Evolutionary conservation across 2,113 vertebrate genomes (phyloP).

Genomic region (Sporophila hypoxantha): DNA sequence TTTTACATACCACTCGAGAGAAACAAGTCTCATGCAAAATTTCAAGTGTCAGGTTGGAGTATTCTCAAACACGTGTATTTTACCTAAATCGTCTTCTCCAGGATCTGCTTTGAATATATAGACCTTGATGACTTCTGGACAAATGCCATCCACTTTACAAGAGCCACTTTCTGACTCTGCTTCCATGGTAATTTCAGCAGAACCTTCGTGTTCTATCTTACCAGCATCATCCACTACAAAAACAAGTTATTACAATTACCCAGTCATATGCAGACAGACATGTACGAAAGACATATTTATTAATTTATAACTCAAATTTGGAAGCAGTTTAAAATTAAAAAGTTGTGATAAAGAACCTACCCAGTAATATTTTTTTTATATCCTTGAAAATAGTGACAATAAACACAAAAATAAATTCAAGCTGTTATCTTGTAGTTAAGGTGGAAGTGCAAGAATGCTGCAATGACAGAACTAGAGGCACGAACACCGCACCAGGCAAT

Average conservation of each 20-base stretch:
- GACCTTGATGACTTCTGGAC: constrained; percentile 96
- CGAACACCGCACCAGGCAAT: not conserved
- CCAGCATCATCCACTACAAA: constrained; percentile 91
- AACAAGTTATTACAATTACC: constrained; percentile 54
- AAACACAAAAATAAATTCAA: not conserved
- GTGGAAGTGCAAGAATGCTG: not conserved
- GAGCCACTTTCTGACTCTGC: constrained; percentile 84
- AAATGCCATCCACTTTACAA: constrained; percentile 90
- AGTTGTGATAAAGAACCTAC: not conserved
- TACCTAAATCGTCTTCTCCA: constrained; percentile 95
- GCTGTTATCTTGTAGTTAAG: not conserved
- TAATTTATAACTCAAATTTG: not conserved
- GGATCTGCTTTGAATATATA: constrained; percentile 99
- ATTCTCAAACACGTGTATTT: constrained; percentile 49
- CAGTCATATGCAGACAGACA: constrained; percentile 21
- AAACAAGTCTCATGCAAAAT: not conserved
- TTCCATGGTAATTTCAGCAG: constrained; percentile 87
- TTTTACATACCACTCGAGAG: not conserved
- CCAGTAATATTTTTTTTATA: not conserved
- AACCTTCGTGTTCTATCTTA: constrained; percentile 92
- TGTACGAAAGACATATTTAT: not conserved
- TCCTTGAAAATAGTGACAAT: not conserved
- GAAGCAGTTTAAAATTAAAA: not conserved
- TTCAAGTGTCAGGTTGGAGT: constrained; percentile 10
- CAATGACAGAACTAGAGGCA: not conserved